Evolutionary conservation across 2,797 vertebrate species (phyloP).

Genomic region (Sebastes hopkinsi): DNA sequence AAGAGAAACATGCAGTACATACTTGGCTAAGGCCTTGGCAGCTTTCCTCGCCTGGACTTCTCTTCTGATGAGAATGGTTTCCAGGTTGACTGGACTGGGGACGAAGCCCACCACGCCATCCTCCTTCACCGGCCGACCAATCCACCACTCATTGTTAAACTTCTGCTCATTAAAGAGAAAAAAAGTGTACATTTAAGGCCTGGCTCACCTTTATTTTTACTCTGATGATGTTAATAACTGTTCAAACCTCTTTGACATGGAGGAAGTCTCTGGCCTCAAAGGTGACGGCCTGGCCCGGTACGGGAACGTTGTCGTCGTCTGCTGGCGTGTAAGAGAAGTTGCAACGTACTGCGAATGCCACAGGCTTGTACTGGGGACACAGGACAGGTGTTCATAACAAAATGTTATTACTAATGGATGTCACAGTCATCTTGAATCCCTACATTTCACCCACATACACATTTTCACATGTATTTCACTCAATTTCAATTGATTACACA

Average conservation of each 20-base stretch:
- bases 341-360: conserved; percentile 97
- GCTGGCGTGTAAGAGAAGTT: conserved; percentile 96
- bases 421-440: background rate
- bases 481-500: background rate
- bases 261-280: conserved; percentile 98
- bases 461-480: background rate
- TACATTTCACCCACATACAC: background rate
- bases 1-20: conserved; percentile 19
- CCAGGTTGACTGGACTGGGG: conserved; percentile 98
- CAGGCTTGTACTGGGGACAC: conserved; percentile 80
- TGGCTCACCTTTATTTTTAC: background rate
- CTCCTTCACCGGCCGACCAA: conserved; percentile 96
- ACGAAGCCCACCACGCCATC: conserved; percentile 98
- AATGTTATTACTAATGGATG: background rate
- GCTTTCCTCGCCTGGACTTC: conserved; percentile 98
- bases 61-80: conserved; percentile 96
- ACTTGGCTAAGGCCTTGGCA: conserved; percentile 89
- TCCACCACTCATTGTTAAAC: conserved; percentile 99
- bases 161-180: conserved; percentile 81
- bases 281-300: conserved; percentile 94
- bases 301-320: conserved; percentile 95
- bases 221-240: background rate
- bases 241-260: conserved; percentile 95
- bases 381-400: background rate
- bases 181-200: background rate